A percentile compares a stretch with the other conserved stretches of the same genome.
phyloP scores from a whole-genome alignment of 2,797 vertebrate species.

The Odontamblyopus lacepedii region DNA sequence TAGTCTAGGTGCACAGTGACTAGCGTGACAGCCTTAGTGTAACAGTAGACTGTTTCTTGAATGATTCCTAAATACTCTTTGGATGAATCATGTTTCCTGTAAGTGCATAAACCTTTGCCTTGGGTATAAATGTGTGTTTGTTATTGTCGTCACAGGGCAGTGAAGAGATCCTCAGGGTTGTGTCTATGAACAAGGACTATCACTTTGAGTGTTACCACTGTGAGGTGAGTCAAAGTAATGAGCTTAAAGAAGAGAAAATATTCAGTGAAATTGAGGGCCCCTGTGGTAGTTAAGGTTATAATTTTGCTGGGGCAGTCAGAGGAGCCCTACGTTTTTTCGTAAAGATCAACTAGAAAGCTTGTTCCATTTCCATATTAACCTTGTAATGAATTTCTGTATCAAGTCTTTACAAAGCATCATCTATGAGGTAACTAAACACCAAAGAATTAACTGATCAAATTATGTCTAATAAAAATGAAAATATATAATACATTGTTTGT shows the following conservation, averaged over 20 bases:
- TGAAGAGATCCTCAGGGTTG: constrained; percentile 89
- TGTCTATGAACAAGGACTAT: constrained; percentile 92
- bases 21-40: background rate
- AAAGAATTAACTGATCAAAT: too few relatives aligned
- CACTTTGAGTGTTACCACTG: constrained; percentile 93
- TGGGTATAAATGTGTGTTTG: background rate
- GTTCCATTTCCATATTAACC: background rate
- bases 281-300: background rate
- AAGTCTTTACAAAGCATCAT: too few relatives aligned
- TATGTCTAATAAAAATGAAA: too few relatives aligned
- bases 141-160: constrained; percentile 77
- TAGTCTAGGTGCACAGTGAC: background rate
- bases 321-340: background rate
- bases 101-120: background rate
- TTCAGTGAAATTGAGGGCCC: background rate
- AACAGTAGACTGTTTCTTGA: too few relatives aligned
- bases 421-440: too few relatives aligned
- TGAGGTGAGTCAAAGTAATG: constrained; percentile 75
- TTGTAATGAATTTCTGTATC: too few relatives aligned
- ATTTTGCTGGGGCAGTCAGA: background rate
- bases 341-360: too few relatives aligned
- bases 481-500: too few relatives aligned
- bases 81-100: background rate
- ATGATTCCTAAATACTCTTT: background rate
- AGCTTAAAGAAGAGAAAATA: background rate